Evolutionary conservation across 2,113 vertebrate species (phyloP).

Genomic region (Cephalopholis sonnerati): DNA sequence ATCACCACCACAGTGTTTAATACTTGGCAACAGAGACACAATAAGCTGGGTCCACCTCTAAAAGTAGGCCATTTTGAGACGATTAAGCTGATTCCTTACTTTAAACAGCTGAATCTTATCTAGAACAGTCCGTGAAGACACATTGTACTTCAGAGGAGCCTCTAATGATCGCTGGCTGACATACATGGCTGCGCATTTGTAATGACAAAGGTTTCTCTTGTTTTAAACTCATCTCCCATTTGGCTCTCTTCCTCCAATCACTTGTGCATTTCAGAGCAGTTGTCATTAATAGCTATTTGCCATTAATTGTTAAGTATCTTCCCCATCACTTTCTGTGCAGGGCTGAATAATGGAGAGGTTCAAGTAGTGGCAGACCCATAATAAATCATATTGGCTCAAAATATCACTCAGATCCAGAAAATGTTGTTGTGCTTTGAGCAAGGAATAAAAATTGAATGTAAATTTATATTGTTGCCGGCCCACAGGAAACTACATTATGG

Average conservation of each 20-base stretch:
- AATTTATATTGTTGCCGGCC: not conserved
- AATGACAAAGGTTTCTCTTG: constrained; percentile 56
- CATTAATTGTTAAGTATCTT: constrained; percentile 67
- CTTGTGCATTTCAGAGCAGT: constrained; percentile 47
- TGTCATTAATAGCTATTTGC: constrained; percentile 62
- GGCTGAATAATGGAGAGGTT: constrained; percentile 64
- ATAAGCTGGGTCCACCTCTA: constrained; percentile 20
- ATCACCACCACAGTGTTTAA: not conserved
- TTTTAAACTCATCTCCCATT: constrained; percentile 55
- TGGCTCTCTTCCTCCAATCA: constrained; percentile 18
- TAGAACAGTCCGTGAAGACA: constrained; percentile 63
- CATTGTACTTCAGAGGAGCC: constrained; percentile 51
- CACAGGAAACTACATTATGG: not conserved
- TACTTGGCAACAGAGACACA: constrained; percentile 10
- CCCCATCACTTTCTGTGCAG: constrained; percentile 40
- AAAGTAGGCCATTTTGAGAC: constrained; percentile 52
- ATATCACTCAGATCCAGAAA: constrained; percentile 22
- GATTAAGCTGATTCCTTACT: constrained; percentile 29
- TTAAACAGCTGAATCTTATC: constrained; percentile 46
- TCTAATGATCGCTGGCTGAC: constrained; percentile 63
- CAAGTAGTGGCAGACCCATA: constrained; percentile 27
- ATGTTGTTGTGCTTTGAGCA: constrained; percentile 13
- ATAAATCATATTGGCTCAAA: constrained; percentile 24
- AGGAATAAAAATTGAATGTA: constrained; percentile 4
- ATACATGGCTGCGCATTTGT: constrained; percentile 51